Conservation (phyloP, 2,888 invertebrate species). For the Zelleria hepariella region DNA sequence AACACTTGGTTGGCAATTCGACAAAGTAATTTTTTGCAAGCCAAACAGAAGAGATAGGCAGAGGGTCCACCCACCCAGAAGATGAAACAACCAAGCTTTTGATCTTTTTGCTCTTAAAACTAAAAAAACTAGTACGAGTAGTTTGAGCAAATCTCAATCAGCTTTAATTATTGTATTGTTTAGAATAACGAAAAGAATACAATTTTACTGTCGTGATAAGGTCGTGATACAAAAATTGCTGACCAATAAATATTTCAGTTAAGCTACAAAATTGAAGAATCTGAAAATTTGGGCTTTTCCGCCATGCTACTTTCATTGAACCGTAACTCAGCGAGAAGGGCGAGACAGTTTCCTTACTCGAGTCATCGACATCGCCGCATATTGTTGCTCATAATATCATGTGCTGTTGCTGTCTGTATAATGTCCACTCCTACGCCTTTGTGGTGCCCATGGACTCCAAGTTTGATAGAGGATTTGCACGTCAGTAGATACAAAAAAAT, state of each 20-base stretch:
- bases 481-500: too few relatives aligned
- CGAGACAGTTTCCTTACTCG: background rate
- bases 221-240: too few relatives aligned
- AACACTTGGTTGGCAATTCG: background rate
- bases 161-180: too few relatives aligned
- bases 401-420: background rate
- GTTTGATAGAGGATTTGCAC: background rate
- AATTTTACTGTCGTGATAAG: too few relatives aligned
- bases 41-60: background rate
- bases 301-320: background rate
- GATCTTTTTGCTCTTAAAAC: too few relatives aligned
- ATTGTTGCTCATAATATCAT: background rate
- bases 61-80: background rate
- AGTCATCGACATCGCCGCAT: background rate
- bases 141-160: too few relatives aligned
- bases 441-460: background rate
- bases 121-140: too few relatives aligned
- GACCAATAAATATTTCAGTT: too few relatives aligned
- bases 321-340: background rate
- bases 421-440: background rate
- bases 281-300: too few relatives aligned
- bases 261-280: too few relatives aligned
- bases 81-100: background rate
- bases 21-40: background rate
- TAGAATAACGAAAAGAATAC: too few relatives aligned